Evolutionary conservation across 2,113 vertebrate genomes (phyloP).

Genomic region (Lepus europaeus): DNA sequence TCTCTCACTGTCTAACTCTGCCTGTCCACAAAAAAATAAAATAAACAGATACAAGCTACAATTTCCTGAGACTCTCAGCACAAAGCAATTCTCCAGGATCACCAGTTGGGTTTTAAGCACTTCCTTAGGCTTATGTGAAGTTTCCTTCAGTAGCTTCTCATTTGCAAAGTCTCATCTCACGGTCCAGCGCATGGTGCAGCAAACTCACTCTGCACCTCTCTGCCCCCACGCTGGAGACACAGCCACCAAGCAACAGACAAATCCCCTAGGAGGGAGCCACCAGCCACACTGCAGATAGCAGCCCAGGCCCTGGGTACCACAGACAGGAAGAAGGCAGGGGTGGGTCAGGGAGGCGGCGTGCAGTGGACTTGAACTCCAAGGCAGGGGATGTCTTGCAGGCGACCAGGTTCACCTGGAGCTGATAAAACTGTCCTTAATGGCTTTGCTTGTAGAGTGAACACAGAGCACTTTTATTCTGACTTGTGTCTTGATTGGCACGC

Average conservation of each 20-base stretch:
- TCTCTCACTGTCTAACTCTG: no score
- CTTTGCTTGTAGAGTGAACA: not conserved
- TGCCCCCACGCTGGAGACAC: not conserved
- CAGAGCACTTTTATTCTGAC: rapidly evolving
- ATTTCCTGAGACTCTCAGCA: not conserved
- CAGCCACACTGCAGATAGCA: no score
- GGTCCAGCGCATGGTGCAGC: rapidly evolving
- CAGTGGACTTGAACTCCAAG: rapidly evolving
- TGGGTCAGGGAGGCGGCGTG: rapidly evolving
- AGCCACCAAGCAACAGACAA: rapidly evolving
- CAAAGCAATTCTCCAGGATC: not conserved
- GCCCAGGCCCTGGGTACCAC: no score
- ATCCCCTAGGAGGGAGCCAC: no score
- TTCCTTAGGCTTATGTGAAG: no score
- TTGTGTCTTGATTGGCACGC: no score
- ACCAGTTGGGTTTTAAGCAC: not conserved
- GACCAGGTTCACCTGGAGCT: not conserved
- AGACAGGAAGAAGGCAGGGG: no score
- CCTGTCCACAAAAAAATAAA: no score
- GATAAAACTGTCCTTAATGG: rapidly evolving
- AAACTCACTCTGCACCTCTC: rapidly evolving
- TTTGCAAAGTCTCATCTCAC: not conserved
- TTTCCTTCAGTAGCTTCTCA: not conserved
- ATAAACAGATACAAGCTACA: not conserved
- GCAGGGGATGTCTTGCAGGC: not conserved